Base-by-base conservation (phyloP, 2,888 invertebrate species). In the Noctua janthe region DNA sequence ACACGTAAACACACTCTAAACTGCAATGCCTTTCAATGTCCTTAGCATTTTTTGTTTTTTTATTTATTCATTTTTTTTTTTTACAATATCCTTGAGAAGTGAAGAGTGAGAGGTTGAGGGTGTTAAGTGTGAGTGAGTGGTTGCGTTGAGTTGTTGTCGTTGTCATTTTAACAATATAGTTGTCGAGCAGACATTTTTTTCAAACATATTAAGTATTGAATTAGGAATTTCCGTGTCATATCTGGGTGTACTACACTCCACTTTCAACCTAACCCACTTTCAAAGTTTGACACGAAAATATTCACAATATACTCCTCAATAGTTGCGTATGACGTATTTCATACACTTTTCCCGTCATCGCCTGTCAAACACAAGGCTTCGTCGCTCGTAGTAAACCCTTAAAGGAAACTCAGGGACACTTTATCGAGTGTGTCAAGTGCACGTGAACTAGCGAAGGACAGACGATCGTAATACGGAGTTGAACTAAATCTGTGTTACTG, bases 341-440 rank as follows among this genome's bases (percentile, higher is more conserved):
- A 74, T 56, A 71, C 20, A 81, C 8, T 73, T 80, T 73, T 74
- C 71, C 39, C 29, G 82, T 77, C 81, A 72, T 39, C n/a, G 39
- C 72, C 76, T n/a, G 81, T 77, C 77, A 85, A 51, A 47, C 2
- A 51, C 84, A 84, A n/a, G 20, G 20, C 62, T 49, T 17, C 29
- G 62, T n/a, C 23, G 73, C 49, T 39, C 59, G 51, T 20, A 76
- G 59, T 70, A 20, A 71, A n/a, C n/a, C n/a, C 39, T 71, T 67
- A 62, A 54, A 39, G 59, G 72, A 69, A 76, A 81, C 51, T 51
- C 43, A n/a, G n/a, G 62, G 51, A 56, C 66, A 59, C 47, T 47
- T 81, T 85, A 81, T 81, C 39, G 81, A 81, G 35, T 39, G 23
- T 77, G 81, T 78, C 82, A 81, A 35, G 17, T 39, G 51, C 84